phyloP scores from a whole-genome alignment of 2,888 invertebrate species.

The Acanthosepion lycidas region DNA sequence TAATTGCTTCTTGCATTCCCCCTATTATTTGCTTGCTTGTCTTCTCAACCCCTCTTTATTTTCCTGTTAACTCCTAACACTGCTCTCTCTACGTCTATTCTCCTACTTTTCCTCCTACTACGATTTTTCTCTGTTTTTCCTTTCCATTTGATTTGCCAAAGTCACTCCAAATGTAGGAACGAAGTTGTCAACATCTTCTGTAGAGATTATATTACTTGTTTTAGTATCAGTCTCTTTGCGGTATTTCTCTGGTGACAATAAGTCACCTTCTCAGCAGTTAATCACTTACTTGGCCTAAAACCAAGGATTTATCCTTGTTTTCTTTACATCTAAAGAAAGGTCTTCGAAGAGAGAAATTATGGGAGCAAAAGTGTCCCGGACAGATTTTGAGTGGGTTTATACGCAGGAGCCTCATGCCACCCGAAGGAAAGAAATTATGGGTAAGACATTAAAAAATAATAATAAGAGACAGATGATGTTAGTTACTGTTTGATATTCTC shows the following conservation, averaged over 20 bases:
- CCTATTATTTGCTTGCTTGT: neutral
- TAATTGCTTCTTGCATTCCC: neutral
- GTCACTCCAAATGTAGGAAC: neutral
- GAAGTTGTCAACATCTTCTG: neutral
- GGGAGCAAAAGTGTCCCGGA: constrained; percentile 94
- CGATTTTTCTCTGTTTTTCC: neutral
- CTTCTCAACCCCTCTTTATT: neutral
- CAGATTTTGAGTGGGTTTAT: constrained; percentile 97
- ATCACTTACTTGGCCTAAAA: neutral
- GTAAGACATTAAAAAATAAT: constrained; percentile 77
- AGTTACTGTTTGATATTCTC: no score
- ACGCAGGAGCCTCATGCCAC: constrained; percentile 98
- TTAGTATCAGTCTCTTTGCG: neutral
- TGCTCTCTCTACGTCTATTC: neutral
- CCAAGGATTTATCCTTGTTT: neutral
- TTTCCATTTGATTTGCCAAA: no score
- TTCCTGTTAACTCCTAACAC: neutral
- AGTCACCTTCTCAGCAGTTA: neutral
- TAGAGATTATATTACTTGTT: neutral
- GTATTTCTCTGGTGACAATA: neutral
- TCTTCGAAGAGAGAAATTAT: constrained; percentile 77
- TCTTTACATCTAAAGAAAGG: neutral
- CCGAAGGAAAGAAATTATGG: constrained; percentile 92
- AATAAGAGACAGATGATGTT: no score
- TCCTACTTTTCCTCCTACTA: neutral